Evolutionary conservation across 1,140 invertebrate species (phyloP).

Genomic region (Himalopsyche phryganea): DNA sequence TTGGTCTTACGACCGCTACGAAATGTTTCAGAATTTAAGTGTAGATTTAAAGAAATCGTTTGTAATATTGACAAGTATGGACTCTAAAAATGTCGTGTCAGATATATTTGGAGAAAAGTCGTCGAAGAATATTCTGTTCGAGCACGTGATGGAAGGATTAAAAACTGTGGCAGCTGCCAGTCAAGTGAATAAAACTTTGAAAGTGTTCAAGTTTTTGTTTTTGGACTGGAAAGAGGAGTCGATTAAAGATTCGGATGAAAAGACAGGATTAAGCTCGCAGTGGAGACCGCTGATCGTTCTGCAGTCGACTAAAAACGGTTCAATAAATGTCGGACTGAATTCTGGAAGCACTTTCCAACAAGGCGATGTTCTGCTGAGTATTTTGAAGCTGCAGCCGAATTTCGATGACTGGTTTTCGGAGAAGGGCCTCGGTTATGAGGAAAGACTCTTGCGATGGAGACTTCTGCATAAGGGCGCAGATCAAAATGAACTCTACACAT

Average conservation of each 20-base stretch:
- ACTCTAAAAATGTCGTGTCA: constrained; percentile 19
- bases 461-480: constrained; percentile 32
- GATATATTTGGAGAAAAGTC: constrained; percentile 25
- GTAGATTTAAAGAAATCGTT: constrained; percentile 30
- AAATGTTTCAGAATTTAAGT: constrained; percentile 33
- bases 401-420: constrained; percentile 31
- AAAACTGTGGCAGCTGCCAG: constrained; percentile 9
- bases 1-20: constrained; percentile 25
- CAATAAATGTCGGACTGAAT: neutral
- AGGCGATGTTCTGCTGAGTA: constrained; percentile 15
- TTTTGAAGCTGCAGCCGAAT: constrained; percentile 29
- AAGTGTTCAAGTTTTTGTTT: constrained; percentile 33
- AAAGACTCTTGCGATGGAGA: constrained; percentile 31
- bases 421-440: constrained; percentile 24
- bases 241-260: neutral
- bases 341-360: constrained; percentile 9
- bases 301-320: constrained; percentile 21
- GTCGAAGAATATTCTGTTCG: constrained; percentile 26
- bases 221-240: constrained; percentile 24
- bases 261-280: constrained; percentile 7
- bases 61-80: constrained; percentile 30
- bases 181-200: constrained; percentile 15
- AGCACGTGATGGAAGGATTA: constrained; percentile 31
- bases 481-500: constrained; percentile 31
- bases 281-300: constrained; percentile 30